Conservation (phyloP, 1,140 invertebrate genomes). For the Grapholita molesta region DNA sequence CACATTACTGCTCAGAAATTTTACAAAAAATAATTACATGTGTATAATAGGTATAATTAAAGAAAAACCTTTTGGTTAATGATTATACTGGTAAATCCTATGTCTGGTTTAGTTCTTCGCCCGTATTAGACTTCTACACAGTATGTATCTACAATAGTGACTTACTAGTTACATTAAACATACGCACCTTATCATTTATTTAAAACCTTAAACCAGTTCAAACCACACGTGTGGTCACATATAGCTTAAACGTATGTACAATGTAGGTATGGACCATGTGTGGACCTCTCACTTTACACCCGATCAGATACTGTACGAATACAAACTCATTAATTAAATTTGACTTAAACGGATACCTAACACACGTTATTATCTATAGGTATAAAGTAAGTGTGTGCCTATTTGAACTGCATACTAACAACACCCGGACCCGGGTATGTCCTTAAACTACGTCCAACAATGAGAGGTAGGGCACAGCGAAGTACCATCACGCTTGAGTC, state of each 20-base stretch:
- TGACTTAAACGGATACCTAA: neutral
- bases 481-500: too few species aligned
- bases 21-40: too few species aligned
- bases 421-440: too few species aligned
- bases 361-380: neutral
- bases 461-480: too few species aligned
- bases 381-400: neutral
- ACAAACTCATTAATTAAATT: neutral
- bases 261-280: neutral
- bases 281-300: conserved; percentile 8
- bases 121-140: too few species aligned
- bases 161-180: neutral
- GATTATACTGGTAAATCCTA: too few species aligned
- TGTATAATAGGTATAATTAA: too few species aligned
- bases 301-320: neutral
- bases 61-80: too few species aligned
- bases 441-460: too few species aligned
- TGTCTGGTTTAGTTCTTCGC: too few species aligned
- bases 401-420: too few species aligned
- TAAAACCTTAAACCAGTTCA: neutral
- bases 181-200: neutral
- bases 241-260: neutral
- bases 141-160: neutral
- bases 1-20: too few species aligned
- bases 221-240: neutral